Evolutionary conservation across 2,888 invertebrate species (phyloP), one percentile per base, ranked within the genome.

Genomic region (Ptychoptera albimana): DNA sequence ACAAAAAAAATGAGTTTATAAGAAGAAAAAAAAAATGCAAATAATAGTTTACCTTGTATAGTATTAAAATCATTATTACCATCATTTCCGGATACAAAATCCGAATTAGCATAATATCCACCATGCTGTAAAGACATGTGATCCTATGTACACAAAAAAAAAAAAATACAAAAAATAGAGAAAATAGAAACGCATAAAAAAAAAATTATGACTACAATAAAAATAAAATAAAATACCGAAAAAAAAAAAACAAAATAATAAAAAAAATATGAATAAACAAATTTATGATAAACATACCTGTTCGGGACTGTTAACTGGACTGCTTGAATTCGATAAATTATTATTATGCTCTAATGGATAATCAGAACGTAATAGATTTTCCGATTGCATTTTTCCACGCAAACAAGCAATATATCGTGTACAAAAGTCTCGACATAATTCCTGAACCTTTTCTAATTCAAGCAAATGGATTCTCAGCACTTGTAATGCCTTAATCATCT

Each of bases 391-490:
- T 66, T 88, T 81, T 50, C 85, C 82, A 62, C 89, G 89, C 52
- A 92, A 70, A 60, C 89, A 89, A 39, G 86, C 83, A 53, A 85
- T 92, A 69, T 93, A 93, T 43, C 92, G 74, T 51, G 83, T 85
- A 70, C 92, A 92, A 70, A 93, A 93, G 69, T 93, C 92, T 55
- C 89, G 84, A 67, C 92, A 93, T 55, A 93, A 61, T 64, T 93
- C 92, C 65, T 91, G 89, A 12, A 93, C 92, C 65, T 93, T 93
- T 66, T 92, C 89, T 60, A 93, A 67, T 63, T 93, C 93, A 52
- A 93, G 66, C 41, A 93, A 73, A 64, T 93, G 92, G 62, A 93
- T 93, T 57, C 92, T 72, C 50, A 93, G 70, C 49, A 93, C 92
- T 73, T 92, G 87, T 57, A 88, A 82, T 43, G 83, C 82, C 68